phyloP scores from a whole-genome alignment of 2,113 vertebrate genomes.

The Amphiprion percula region DNA sequence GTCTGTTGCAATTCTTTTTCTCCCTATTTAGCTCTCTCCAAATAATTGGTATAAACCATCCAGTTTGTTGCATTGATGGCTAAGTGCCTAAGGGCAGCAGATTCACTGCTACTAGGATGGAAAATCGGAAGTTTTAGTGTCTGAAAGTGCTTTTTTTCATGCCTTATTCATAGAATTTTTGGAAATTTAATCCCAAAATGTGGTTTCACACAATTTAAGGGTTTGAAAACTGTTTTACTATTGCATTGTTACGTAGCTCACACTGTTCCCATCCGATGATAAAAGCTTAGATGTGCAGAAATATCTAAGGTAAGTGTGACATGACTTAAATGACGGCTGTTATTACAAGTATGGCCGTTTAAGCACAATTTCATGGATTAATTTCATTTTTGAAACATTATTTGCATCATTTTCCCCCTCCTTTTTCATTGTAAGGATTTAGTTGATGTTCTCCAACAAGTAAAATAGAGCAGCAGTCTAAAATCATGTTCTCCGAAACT shows the following conservation, averaged over 20 bases:
- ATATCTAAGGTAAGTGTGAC: background rate
- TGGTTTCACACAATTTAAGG: constrained; percentile 22
- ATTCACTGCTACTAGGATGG: constrained; percentile 14
- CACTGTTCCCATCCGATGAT: constrained; percentile 21
- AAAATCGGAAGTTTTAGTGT: constrained; percentile 15
- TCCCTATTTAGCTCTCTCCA: constrained; percentile 20
- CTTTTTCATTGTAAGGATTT: constrained; percentile 4
- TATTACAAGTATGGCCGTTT: constrained; percentile 19
- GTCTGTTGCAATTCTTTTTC: constrained; percentile 11
- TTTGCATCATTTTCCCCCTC: background rate
- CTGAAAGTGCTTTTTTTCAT: background rate
- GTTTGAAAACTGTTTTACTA: constrained; percentile 3
- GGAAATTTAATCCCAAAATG: constrained; percentile 2
- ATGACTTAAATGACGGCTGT: background rate
- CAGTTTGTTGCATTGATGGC: constrained; percentile 68
- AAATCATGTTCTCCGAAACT: background rate
- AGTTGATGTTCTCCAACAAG: constrained; percentile 23
- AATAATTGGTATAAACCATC: constrained; percentile 55
- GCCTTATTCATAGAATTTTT: background rate
- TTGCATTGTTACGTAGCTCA: constrained; percentile 26
- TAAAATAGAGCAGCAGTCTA: background rate
- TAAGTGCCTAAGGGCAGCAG: constrained; percentile 65
- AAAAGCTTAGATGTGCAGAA: constrained; percentile 25
- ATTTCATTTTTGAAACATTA: background rate
- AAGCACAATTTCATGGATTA: background rate